Percentiles rank a stretch among this genome's conserved stretches.
Evolutionary conservation across 2,113 vertebrate species (phyloP).

Genomic region (Ictalurus punctatus): DNA sequence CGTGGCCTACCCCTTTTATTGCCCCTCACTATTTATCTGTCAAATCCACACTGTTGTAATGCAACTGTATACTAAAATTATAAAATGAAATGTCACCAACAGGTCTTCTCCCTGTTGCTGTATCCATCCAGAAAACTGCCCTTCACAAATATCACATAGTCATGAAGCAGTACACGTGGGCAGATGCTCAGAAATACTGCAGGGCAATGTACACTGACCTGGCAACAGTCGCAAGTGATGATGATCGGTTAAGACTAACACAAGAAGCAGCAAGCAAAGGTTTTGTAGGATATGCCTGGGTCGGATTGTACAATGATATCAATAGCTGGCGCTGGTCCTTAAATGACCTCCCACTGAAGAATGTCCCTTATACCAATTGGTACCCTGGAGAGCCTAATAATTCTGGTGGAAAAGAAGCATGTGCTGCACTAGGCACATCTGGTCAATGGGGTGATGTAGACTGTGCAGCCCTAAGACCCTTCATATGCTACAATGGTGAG

Average conservation of each 20-base stretch:
- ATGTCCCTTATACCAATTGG: neutral
- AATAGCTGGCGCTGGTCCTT: slow-evolving; percentile 44
- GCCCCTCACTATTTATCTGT: too few species aligned
- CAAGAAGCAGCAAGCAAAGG: neutral
- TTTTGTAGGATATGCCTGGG: neutral
- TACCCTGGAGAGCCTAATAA: neutral
- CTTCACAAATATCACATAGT: slow-evolving; percentile 12
- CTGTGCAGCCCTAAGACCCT: neutral
- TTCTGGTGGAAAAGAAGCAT: neutral
- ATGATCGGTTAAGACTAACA: neutral
- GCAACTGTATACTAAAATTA: neutral
- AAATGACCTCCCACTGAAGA: neutral
- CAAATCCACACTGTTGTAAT: too few species aligned
- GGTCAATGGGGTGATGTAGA: too few species aligned
- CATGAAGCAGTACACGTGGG: neutral
- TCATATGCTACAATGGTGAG: slow-evolving; percentile 42
- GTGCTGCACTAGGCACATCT: neutral
- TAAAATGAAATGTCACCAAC: neutral
- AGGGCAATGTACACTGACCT: slow-evolving; percentile 17
- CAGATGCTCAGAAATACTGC: slow-evolving; percentile 29
- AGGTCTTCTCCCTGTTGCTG: neutral
- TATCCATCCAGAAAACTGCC: neutral
- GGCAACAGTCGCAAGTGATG: neutral
- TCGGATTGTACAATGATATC: slow-evolving; percentile 21
- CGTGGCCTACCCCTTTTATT: too few species aligned